Percentiles rank a stretch among this genome's conserved stretches.
Conservation (phyloP, 2,888 invertebrate genomes). For the Tetramorium bicarinatum region DNA sequence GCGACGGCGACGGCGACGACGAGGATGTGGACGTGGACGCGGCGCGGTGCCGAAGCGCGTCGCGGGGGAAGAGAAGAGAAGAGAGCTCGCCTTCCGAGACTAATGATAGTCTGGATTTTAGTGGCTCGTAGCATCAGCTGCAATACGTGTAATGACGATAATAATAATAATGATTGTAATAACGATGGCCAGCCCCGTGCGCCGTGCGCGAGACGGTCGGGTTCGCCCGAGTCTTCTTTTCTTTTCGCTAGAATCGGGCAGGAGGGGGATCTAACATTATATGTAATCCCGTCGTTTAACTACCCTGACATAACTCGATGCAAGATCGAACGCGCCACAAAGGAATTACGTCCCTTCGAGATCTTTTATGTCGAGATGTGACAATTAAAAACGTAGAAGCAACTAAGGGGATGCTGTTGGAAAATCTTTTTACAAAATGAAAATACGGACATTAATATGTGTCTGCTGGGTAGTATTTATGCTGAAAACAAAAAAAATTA, state of each 20-base stretch:
- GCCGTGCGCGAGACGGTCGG: slow-evolving; percentile 45
- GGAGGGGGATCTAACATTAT: slow-evolving; percentile 26
- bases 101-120: slow-evolving; percentile 72
- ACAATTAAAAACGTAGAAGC: slow-evolving; percentile 1
- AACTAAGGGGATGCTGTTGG: too few species aligned
- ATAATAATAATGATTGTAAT: slow-evolving; percentile 63
- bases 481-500: too few species aligned
- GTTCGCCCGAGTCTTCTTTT: slow-evolving; percentile 26
- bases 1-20: slow-evolving; percentile 5
- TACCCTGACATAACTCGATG: slow-evolving; percentile 39
- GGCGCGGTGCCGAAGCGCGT: slow-evolving; percentile 50
- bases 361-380: not conserved
- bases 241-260: slow-evolving; percentile 21
- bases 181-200: slow-evolving; percentile 33
- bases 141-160: slow-evolving; percentile 66
- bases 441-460: too few species aligned
- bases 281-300: slow-evolving; percentile 30
- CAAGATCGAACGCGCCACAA: slow-evolving; percentile 34
- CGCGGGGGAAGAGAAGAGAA: slow-evolving; percentile 49
- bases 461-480: too few species aligned
- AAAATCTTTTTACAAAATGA: too few species aligned
- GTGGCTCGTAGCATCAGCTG: slow-evolving; percentile 57
- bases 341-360: slow-evolving; percentile 14
- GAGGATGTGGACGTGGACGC: not conserved
- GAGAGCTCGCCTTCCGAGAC: slow-evolving; percentile 71